A percentile compares a stretch with the other conserved stretches of the same genome.
These are phyloP conservation scores for Pyxicephalus adspersus DNA, from an alignment of 2,113 vertebrate genomes.

Conservation along the genomic window DNA sequence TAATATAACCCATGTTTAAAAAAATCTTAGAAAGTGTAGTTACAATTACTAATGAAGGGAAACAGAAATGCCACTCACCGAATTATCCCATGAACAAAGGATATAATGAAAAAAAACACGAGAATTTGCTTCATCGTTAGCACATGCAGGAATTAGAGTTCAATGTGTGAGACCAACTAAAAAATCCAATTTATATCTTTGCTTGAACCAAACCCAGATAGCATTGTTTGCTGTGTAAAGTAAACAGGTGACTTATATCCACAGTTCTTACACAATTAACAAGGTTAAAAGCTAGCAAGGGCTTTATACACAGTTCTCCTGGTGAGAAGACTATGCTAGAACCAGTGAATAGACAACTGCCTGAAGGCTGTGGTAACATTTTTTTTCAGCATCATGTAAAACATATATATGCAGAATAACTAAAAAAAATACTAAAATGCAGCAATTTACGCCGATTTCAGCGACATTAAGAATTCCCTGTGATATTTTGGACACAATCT, in stretches of 20 bases:
- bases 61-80: conserved; percentile 59
- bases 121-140: conserved; percentile 59
- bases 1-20: too few relatives aligned
- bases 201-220: conserved; percentile 56
- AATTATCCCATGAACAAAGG: conserved; percentile 46
- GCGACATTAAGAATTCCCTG: too few relatives aligned
- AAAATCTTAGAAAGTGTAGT: neutral
- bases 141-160: neutral
- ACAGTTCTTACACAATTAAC: conserved; percentile 37
- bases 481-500: too few relatives aligned
- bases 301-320: neutral
- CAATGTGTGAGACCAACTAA: neutral
- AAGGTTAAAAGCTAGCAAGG: conserved; percentile 56
- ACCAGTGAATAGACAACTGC: too few relatives aligned
- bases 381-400: too few relatives aligned
- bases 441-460: too few relatives aligned
- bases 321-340: too few relatives aligned
- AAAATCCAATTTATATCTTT: conserved; percentile 54
- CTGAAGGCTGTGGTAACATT: too few relatives aligned
- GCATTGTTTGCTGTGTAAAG: conserved; percentile 14
- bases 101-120: conserved; percentile 54
- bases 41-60: neutral
- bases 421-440: too few relatives aligned
- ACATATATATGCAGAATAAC: too few relatives aligned
- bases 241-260: conserved; percentile 24